Evolutionary conservation across 2,888 invertebrate species (phyloP), one percentile per base, ranked within the genome.

Genomic region (Hemistola chrysoprasaria): DNA sequence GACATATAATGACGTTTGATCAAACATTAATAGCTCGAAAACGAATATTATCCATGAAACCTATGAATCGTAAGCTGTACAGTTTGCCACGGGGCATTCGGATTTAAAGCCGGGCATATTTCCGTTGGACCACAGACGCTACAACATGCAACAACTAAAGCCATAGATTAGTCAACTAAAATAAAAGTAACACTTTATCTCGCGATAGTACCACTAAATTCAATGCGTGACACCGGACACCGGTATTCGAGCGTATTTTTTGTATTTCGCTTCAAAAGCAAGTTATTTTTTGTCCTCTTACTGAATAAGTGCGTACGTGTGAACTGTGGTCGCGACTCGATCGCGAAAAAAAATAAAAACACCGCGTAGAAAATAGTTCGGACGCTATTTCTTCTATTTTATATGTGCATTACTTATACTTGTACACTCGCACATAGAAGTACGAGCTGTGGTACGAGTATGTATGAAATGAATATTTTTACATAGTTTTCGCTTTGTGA

Each of bases 391-490:
- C 34, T 38, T 20, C 46, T 37, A 50, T 55, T 55, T 40, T 23
- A 33, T 55, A 55, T 55, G 52, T 52, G 55, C 50, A 52, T 48
- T 54, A 49, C 45, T 53, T 47, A 47, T 42, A 38, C 33, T 8
- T 3, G 16, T 16, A 16, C 16, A 16, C 16, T 16, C 16, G 16
- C 16, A 4, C 4, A 16, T 4, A 16, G n/a, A n/a, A n/a, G n/a
- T n/a, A 6, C 11, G 6, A 11, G 24, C 9, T 28, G 27, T 22
- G 35, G 37, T 33, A 32, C 16, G 27, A 31, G 44, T 46, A 46
- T 50, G 48, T 50, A 55, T 52, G 43, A 48, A 55, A 52, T 55
- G 55, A 55, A 55, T 55, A 55, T 52, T 50, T 55, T 55, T 45
- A 55, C 55, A 55, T 55, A 55, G 55, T 47, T 44, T 48, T 44